These are phyloP conservation scores for Psophia crepitans DNA, from an alignment of 2,113 vertebrate species.

Conservation along the genomic window DNA sequence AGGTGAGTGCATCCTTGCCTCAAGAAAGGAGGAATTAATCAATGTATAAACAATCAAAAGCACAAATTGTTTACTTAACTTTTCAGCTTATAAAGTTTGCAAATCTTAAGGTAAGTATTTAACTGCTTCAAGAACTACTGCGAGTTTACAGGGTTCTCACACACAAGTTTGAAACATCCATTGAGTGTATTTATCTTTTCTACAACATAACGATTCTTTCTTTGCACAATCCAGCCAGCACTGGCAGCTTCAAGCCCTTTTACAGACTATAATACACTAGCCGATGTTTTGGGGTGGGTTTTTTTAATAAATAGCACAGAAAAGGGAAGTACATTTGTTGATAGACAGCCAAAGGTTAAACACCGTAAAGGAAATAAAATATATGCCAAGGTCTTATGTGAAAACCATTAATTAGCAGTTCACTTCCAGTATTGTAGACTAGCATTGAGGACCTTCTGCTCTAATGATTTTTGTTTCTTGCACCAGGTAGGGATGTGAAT, in stretches of 20 bases:
- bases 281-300: neutral
- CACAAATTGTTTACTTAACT: neutral
- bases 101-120: neutral
- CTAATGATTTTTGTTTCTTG: neutral
- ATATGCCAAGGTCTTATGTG: neutral
- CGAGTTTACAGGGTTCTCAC: neutral
- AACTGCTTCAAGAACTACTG: neutral
- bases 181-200: neutral
- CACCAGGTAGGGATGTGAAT: neutral
- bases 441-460: neutral
- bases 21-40: neutral
- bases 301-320: neutral
- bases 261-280: neutral
- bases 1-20: neutral
- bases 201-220: fast-evolving
- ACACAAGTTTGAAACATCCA: neutral
- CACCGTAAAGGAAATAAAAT: neutral
- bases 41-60: no score
- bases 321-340: neutral
- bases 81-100: neutral
- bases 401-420: neutral
- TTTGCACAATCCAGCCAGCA: neutral
- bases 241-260: neutral
- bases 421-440: neutral
- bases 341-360: neutral